Evolutionary conservation across 2,797 vertebrate species (phyloP).

Genomic region (Chromis chromis): DNA sequence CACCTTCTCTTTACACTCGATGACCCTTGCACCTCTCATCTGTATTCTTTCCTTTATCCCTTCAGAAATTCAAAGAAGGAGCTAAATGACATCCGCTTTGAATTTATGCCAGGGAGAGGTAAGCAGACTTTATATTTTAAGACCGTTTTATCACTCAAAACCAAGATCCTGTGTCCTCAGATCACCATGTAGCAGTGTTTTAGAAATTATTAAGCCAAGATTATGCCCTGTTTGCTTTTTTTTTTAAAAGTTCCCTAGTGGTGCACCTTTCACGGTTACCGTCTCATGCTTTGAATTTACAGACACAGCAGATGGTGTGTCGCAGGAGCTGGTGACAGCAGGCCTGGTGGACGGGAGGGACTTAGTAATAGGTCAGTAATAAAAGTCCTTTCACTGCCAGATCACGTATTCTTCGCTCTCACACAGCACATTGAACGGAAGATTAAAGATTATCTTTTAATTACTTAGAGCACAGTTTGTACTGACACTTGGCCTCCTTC

Average conservation of each 20-base stretch:
- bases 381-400: neutral
- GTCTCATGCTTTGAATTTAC: constrained; percentile 41
- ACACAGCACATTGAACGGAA: no score
- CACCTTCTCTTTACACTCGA: neutral
- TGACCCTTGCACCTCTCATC: neutral
- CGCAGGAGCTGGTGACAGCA: constrained; percentile 97
- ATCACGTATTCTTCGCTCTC: neutral
- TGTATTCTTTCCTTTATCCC: constrained; percentile 42
- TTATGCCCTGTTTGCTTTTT: constrained; percentile 8
- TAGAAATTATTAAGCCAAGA: neutral
- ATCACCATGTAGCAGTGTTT: neutral
- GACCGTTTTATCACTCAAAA: neutral
- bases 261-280: constrained; percentile 15
- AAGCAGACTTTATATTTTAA: constrained; percentile 43
- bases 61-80: constrained; percentile 97
- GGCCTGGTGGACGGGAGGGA: constrained; percentile 97
- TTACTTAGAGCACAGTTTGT: no score
- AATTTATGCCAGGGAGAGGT: constrained; percentile 99
- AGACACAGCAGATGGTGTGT: constrained; percentile 99
- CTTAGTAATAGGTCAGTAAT: constrained; percentile 93
- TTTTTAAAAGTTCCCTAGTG: neutral
- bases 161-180: neutral
- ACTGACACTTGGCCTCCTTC: no score
- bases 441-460: no score
- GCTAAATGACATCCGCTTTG: constrained; percentile 97